phyloP scores from a whole-genome alignment of 2,113 vertebrate species.

The Brienomyrus longianalis region DNA sequence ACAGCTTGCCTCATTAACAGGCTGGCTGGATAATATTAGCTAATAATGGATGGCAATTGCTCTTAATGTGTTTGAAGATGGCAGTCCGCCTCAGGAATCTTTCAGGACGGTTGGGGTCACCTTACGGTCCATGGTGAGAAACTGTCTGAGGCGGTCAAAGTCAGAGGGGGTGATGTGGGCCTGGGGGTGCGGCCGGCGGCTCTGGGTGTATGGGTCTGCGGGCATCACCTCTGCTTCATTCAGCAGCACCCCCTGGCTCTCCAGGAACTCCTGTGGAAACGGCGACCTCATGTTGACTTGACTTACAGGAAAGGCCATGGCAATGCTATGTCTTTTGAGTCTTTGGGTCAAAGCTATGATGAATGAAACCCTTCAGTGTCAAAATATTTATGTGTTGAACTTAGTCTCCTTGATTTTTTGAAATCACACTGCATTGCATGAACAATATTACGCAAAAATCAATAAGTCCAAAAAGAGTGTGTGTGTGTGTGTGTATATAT shows the following conservation, averaged over 20 bases:
- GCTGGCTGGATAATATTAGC: neutral
- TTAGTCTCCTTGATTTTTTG: too few relatives aligned
- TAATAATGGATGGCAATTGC: neutral
- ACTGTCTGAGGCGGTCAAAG: constrained; percentile 68
- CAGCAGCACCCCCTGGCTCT: constrained; percentile 81
- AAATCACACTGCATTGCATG: neutral
- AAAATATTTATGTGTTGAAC: neutral
- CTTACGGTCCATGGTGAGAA: constrained; percentile 79
- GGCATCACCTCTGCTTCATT: constrained; percentile 73
- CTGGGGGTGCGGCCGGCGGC: constrained; percentile 38
- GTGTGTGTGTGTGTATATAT: neutral
- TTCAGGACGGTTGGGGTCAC: constrained; percentile 45
- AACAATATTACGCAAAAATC: too few relatives aligned
- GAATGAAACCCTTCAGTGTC: neutral
- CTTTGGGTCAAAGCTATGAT: neutral
- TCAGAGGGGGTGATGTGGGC: constrained; percentile 51
- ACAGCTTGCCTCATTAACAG: neutral
- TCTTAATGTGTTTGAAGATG: neutral
- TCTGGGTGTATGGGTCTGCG: constrained; percentile 66
- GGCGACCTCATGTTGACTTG: neutral
- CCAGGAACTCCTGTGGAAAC: constrained; percentile 72
- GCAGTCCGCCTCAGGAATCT: neutral
- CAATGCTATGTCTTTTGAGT: neutral
- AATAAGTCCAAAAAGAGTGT: too few relatives aligned
- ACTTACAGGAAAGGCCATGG: neutral